Conservation (phyloP, 2,888 invertebrate species). For the Aporophyla lueneburgensis region DNA sequence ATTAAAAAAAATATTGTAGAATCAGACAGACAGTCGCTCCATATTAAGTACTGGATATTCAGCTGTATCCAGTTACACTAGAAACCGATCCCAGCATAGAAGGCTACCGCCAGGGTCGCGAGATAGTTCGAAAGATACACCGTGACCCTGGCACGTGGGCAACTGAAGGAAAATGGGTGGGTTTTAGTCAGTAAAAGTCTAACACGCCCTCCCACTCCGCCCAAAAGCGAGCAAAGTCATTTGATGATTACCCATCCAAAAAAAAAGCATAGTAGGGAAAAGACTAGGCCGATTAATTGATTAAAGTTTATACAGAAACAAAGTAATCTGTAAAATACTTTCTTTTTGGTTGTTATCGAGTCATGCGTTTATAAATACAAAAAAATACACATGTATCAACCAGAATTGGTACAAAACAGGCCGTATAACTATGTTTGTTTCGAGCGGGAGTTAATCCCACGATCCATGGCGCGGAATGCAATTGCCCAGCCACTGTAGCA, state of each 20-base stretch:
- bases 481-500: conserved; percentile 1
- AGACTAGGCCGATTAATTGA: neutral
- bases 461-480: conserved; percentile 15
- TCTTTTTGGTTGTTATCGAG: neutral
- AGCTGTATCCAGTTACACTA: neutral
- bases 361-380: neutral
- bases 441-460: conserved; percentile 15
- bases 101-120: no score
- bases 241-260: no score
- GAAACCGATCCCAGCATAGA: neutral
- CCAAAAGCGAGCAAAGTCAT: no score
- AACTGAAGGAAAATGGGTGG: no score
- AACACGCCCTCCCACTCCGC: no score
- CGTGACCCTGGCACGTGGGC: no score
- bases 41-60: neutral
- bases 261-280: neutral
- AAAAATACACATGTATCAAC: neutral
- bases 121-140: no score
- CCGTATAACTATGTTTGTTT: neutral
- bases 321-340: neutral
- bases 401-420: neutral
- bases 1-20: neutral
- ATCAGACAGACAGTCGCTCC: neutral
- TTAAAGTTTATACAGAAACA: neutral
- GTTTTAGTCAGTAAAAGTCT: no score